Evolutionary conservation across 1,140 invertebrate genomes (phyloP).

Genomic region (Aphidius gifuensis): DNA sequence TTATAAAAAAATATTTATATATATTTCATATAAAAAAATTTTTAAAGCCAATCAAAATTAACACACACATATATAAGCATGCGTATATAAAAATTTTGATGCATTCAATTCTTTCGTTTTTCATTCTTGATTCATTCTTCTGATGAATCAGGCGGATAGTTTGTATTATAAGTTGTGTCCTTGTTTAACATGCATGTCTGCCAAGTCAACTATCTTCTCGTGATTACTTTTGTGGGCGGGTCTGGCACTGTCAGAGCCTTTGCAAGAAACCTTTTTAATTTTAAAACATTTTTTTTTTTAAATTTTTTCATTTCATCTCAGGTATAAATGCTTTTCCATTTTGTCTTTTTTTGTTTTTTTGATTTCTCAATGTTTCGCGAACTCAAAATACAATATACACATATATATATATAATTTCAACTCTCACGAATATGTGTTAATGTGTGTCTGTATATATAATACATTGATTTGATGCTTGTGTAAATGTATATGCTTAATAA

Average conservation of each 20-base stretch:
- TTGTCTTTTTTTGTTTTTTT: too few relatives aligned
- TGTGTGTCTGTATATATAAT: background rate
- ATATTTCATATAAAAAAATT: too few relatives aligned
- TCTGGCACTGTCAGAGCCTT: constrained; percentile 52
- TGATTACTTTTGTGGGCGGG: constrained; percentile 58
- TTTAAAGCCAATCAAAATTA: background rate
- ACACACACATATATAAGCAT: constrained; percentile 3
- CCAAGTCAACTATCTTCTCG: constrained; percentile 30
- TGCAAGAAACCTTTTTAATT: background rate
- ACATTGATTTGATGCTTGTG: background rate
- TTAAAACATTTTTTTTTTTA: too few relatives aligned
- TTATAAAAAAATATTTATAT: too few relatives aligned
- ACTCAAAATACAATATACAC: too few relatives aligned
- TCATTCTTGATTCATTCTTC: constrained; percentile 41
- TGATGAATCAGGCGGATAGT: constrained; percentile 50
- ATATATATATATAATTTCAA: too few relatives aligned
- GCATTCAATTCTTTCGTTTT: constrained; percentile 25
- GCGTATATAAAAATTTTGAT: background rate
- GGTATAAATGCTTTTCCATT: constrained; percentile 26
- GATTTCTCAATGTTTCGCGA: too few relatives aligned
- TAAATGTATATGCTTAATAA: background rate
- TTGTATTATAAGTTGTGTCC: constrained; percentile 18
- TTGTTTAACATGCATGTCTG: constrained; percentile 14
- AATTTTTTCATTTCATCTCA: background rate
- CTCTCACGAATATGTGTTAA: too few relatives aligned